phyloP scores from a whole-genome alignment of 2,888 invertebrate species.

The Clistopyga incitator region DNA sequence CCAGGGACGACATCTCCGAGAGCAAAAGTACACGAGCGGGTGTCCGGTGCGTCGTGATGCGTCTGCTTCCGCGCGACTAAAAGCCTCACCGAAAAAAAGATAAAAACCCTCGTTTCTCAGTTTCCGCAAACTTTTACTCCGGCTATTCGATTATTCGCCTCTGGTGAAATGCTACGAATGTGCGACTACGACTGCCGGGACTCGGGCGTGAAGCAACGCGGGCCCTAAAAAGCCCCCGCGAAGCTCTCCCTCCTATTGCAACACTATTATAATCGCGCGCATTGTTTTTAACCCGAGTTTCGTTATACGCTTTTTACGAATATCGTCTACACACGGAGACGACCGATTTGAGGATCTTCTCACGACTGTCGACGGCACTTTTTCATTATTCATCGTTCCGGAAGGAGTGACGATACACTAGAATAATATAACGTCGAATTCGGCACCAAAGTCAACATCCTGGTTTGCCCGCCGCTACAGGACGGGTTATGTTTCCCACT shows the following conservation, averaged over 20 bases:
- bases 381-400: not conserved
- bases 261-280: slow-evolving; percentile 6
- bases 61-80: slow-evolving; percentile 27
- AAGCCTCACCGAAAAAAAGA: slow-evolving; percentile 10
- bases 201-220: slow-evolving; percentile 60
- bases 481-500: slow-evolving; percentile 89
- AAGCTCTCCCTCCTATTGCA: not conserved
- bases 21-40: not conserved
- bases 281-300: slow-evolving; percentile 20
- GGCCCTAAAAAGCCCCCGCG: slow-evolving; percentile 45
- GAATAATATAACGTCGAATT: not conserved
- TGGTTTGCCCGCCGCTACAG: slow-evolving; percentile 76
- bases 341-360: not conserved
- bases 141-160: slow-evolving; percentile 54
- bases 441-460: slow-evolving; percentile 25
- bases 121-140: slow-evolving; percentile 19
- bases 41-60: slow-evolving; percentile 31
- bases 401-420: not conserved
- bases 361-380: not conserved
- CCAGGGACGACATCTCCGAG: slow-evolving; percentile 31
- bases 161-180: slow-evolving; percentile 65
- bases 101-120: slow-evolving; percentile 3
- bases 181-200: slow-evolving; percentile 60
- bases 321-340: too few relatives aligned
- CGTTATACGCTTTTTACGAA: not conserved